Percentiles rank a stretch among this genome's conserved stretches.
These are phyloP conservation scores for Ptilonorhynchus violaceus DNA, from an alignment of 2,113 vertebrate genomes.

Conservation along the genomic window DNA sequence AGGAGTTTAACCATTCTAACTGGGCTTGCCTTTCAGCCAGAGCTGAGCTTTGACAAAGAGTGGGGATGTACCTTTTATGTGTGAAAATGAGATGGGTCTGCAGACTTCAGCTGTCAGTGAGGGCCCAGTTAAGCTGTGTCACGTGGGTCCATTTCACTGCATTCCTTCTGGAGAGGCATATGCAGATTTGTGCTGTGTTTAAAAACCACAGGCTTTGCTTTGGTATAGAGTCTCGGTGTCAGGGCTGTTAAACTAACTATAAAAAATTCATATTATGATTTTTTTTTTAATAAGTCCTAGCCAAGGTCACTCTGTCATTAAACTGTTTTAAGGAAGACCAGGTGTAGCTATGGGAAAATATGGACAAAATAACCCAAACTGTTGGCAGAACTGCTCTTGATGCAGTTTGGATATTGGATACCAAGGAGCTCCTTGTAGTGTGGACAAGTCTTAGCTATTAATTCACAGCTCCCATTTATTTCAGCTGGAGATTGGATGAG, in stretches of 20 bases:
- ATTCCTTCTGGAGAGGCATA: not conserved
- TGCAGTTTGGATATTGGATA: not conserved
- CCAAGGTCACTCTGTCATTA: not conserved
- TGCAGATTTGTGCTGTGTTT: not conserved
- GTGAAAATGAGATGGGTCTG: not conserved
- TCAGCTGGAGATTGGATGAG: not conserved
- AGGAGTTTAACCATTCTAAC: not conserved
- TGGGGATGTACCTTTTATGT: not conserved
- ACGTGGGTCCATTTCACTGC: accelerated
- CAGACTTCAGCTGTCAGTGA: not conserved
- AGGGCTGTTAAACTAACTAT: not conserved
- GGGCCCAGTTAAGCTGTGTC: not conserved
- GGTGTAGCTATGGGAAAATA: not conserved
- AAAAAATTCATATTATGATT: not conserved
- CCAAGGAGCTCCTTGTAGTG: not conserved
- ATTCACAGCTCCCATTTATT: not conserved
- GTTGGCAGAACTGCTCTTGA: not conserved
- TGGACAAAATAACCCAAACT: not conserved
- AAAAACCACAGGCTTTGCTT: not conserved
- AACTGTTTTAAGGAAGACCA: not conserved
- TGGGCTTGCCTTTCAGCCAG: not conserved
- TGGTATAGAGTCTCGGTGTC: not conserved
- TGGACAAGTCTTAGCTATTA: accelerated
- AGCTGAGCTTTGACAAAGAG: not conserved
- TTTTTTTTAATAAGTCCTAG: not conserved